Conservation (phyloP, 2,113 vertebrate species). For the Corythoichthys intestinalis region DNA sequence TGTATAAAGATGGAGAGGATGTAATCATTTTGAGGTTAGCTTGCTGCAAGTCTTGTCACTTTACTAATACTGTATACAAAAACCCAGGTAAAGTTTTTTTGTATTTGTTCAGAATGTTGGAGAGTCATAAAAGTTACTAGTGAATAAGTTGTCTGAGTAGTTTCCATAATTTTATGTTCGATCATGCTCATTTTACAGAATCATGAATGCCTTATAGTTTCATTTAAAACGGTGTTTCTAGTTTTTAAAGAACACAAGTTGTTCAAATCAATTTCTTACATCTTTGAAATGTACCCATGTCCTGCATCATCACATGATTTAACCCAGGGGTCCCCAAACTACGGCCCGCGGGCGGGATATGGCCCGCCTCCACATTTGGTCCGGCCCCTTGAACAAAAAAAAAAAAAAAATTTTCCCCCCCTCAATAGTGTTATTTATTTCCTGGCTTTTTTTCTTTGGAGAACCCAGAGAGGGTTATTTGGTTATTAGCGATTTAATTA, state of each 20-base stretch:
- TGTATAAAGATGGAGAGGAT: not conserved
- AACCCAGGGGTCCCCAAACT: too few relatives aligned
- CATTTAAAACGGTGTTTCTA: not conserved
- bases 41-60: conserved; percentile 9
- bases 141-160: not conserved
- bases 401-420: too few relatives aligned
- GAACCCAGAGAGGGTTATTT: too few relatives aligned
- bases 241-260: not conserved
- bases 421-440: too few relatives aligned
- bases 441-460: too few relatives aligned
- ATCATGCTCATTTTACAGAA: not conserved
- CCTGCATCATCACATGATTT: too few relatives aligned
- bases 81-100: not conserved
- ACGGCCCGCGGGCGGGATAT: too few relatives aligned
- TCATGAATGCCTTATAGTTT: not conserved
- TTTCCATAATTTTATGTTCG: not conserved
- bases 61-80: not conserved
- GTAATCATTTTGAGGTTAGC: not conserved
- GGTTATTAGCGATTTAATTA: too few relatives aligned
- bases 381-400: too few relatives aligned
- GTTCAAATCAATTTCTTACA: not conserved
- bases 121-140: not conserved
- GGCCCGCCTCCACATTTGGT: too few relatives aligned
- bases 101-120: not conserved
- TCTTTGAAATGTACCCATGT: not conserved